Percentiles rank a stretch among this genome's conserved stretches.
These are phyloP conservation scores for Sitta europaea DNA, from an alignment of 2,113 vertebrate genomes.

Conservation along the genomic window DNA sequence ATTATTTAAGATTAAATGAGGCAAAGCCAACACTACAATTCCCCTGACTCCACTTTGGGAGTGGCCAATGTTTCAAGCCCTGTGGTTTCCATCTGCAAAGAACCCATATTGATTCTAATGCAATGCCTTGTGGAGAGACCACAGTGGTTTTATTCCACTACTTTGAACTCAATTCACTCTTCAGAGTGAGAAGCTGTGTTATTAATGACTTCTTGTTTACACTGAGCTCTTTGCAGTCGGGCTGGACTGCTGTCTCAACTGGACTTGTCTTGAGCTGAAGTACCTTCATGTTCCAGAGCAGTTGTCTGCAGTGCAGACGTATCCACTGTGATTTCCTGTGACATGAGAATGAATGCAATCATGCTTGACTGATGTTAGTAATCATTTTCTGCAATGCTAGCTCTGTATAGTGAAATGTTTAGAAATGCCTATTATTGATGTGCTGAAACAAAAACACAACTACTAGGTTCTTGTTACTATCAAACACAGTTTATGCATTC, in stretches of 20 bases:
- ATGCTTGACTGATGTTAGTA: background rate
- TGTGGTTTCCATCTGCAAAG: background rate
- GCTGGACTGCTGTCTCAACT: background rate
- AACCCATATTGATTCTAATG: background rate
- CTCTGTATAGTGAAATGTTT: background rate
- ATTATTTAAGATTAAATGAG: background rate
- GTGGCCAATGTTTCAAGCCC: background rate
- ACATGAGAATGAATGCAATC: background rate
- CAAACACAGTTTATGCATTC: background rate
- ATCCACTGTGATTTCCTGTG: background rate
- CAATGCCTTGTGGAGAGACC: background rate
- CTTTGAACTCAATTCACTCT: background rate
- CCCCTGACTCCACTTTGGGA: background rate
- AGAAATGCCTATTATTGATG: background rate
- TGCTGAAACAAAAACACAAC: background rate
- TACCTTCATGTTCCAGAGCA: background rate
- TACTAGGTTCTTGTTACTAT: background rate
- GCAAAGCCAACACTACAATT: background rate
- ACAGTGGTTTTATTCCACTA: background rate
- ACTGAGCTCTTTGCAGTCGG: background rate
- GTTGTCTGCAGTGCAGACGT: background rate
- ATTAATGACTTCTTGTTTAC: background rate
- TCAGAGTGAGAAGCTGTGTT: background rate
- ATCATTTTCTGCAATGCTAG: background rate
- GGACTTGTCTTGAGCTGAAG: background rate